Evolutionary conservation across 2,888 invertebrate genomes (phyloP).

Genomic region (Caenorhabditis becei): DNA sequence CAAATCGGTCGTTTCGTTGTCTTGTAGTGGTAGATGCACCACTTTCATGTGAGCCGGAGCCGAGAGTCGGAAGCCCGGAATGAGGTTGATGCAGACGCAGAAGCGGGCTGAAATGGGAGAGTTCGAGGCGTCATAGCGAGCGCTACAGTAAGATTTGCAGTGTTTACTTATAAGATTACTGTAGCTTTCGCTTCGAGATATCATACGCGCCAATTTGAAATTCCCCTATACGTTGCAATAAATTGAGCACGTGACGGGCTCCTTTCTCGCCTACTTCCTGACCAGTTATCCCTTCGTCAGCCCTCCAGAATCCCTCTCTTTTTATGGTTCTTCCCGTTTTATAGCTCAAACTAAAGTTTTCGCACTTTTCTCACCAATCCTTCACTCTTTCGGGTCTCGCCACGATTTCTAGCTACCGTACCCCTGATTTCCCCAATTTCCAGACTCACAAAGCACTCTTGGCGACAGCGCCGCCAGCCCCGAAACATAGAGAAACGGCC

Average conservation of each 20-base stretch:
- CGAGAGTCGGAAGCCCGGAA: slow-evolving; percentile 72
- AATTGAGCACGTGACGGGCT: slow-evolving; percentile 25
- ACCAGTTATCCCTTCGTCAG: slow-evolving; percentile 31
- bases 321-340: slow-evolving; percentile 41
- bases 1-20: slow-evolving; percentile 72
- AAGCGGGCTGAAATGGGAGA: slow-evolving; percentile 74
- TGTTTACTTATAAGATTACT: too few species aligned
- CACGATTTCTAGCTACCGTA: too few species aligned
- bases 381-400: not conserved
- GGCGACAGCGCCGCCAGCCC: slow-evolving; percentile 72
- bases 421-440: too few species aligned
- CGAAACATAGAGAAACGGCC: slow-evolving; percentile 72
- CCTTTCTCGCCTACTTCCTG: slow-evolving; percentile 37
- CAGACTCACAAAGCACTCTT: slow-evolving; percentile 69
- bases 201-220: too few species aligned
- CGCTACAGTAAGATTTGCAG: too few species aligned
- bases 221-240: slow-evolving; percentile 1
- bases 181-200: too few species aligned
- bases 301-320: slow-evolving; percentile 4
- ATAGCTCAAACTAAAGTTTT: slow-evolving; percentile 10
- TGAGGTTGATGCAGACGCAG: slow-evolving; percentile 72
- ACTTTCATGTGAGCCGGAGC: slow-evolving; percentile 70
- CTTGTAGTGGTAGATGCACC: slow-evolving; percentile 73
- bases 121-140: too few species aligned
- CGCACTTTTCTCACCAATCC: not conserved